Evolutionary conservation across 2,797 vertebrate genomes (phyloP), one percentile per base, ranked within the genome.

Genomic region (Cyclura pinguis): DNA sequence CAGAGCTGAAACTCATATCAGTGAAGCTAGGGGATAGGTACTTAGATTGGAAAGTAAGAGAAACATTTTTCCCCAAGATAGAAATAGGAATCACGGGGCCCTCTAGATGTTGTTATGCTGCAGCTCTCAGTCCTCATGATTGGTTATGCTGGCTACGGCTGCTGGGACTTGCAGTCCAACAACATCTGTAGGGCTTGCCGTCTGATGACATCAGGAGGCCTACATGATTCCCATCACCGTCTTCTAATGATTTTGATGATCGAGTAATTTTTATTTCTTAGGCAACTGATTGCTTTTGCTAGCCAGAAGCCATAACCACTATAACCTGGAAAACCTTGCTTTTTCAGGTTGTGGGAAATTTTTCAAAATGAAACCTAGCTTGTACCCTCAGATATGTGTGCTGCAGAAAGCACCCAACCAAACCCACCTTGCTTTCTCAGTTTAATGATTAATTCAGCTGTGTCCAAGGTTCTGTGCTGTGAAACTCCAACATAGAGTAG

Each of bases 391-490:
- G 42, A 80, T 24, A 59, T 22, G 78, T 13, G 18, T 10, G 57
- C n/a, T 83, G 55, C 35, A 82, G 35, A 72, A 42, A 27, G 22
- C 35, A 20, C 52, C 67, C 29, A 32, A 32, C 67, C 50, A 72
- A 22, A n/a, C 27, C 35, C 32, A 27, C 57, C 73, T 62, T 59
- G 52, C 42, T 47, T 73, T 69, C 42, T 81, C 72, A 8, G 29
- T 27, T 10, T 90, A 83, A 87, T 55, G 59, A 67, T 52, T 82
- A 64, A 87, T 59, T 47, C 72, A 83, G 72, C 57, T 78, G 57
- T 78, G 50, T 29, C 52, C 29, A 22, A 72, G 12, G 7, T 47
- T 84, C 35, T 27, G 67, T 32, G 64, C 32, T 72, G n/a, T 12
- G 24, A 59, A 87, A 32, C 57, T n/a, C 69, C 35, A 42, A 29